Conservation (phyloP, 2,113 vertebrate species). For the Agelaius phoeniceus region DNA sequence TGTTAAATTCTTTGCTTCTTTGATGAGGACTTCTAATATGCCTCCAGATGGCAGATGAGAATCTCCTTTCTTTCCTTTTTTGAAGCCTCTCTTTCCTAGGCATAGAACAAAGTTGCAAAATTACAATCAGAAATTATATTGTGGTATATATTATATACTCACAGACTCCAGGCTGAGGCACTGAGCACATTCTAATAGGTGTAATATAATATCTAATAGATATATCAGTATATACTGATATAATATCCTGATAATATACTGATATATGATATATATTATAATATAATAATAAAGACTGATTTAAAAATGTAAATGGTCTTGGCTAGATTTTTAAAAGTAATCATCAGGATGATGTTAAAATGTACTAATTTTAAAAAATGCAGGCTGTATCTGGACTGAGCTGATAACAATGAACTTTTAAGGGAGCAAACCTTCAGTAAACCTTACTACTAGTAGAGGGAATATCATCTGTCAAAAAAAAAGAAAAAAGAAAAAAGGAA, state of each 20-base stretch:
- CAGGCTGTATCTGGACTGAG: background rate
- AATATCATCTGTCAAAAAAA: background rate
- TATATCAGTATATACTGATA: too few relatives aligned
- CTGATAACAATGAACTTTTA: background rate
- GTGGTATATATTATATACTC: background rate
- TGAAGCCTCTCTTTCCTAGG: slow-evolving; percentile 87
- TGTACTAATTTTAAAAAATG: background rate
- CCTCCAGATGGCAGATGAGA: slow-evolving; percentile 84
- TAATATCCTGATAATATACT: too few relatives aligned
- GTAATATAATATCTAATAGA: too few relatives aligned
- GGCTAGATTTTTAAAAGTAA: background rate
- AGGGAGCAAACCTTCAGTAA: background rate
- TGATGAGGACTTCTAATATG: slow-evolving; percentile 92
- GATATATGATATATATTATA: too few relatives aligned
- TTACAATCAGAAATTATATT: background rate
- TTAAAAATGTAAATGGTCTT: background rate
- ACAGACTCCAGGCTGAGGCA: background rate
- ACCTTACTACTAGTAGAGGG: background rate
- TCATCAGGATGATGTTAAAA: background rate
- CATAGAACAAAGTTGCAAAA: background rate
- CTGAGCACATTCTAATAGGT: too few relatives aligned
- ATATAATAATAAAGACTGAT: background rate
- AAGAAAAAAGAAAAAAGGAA: background rate
- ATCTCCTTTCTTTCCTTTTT: slow-evolving; percentile 84
- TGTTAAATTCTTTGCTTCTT: slow-evolving; percentile 96